Evolutionary conservation across 2,113 vertebrate species (phyloP).

Genomic region (Chrysochloris asiatica): DNA sequence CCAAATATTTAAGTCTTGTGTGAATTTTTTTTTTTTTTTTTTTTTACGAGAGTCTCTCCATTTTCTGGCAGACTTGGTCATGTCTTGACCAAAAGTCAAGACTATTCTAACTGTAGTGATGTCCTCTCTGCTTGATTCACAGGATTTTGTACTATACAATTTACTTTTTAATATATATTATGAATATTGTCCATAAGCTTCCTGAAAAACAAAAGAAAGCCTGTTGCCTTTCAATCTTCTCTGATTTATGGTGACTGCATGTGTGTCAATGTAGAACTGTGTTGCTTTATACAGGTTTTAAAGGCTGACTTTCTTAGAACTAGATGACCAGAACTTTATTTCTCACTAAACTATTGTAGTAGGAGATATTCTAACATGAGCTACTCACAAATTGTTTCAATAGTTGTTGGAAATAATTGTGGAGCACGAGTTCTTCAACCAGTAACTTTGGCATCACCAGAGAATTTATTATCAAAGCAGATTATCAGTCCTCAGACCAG

Average conservation of each 20-base stretch:
- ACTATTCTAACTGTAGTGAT: not conserved
- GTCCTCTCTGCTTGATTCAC: conserved; percentile 39
- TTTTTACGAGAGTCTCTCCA: not conserved
- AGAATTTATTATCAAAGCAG: not conserved
- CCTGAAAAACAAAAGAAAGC: not conserved
- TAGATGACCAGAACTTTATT: not conserved
- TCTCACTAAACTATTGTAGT: conserved; percentile 4
- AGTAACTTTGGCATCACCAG: not conserved
- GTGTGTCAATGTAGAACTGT: not conserved
- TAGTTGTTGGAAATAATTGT: not conserved
- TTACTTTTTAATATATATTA: conserved; percentile 44
- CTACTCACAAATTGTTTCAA: not conserved
- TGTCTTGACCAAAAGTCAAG: conserved; percentile 50
- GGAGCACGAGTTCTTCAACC: not conserved
- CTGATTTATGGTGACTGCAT: not conserved
- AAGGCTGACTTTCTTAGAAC: not conserved
- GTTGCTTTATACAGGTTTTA: not conserved
- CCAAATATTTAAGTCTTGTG: conserved; percentile 63
- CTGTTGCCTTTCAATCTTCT: not conserved
- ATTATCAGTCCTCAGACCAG: not conserved
- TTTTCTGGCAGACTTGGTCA: conserved; percentile 34
- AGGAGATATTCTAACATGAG: not conserved
- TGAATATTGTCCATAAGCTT: not conserved
- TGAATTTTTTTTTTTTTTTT: not conserved
- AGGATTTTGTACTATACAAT: conserved; percentile 52